Conservation (phyloP, 2,113 vertebrate genomes). For the Oenanthe oenanthe region DNA sequence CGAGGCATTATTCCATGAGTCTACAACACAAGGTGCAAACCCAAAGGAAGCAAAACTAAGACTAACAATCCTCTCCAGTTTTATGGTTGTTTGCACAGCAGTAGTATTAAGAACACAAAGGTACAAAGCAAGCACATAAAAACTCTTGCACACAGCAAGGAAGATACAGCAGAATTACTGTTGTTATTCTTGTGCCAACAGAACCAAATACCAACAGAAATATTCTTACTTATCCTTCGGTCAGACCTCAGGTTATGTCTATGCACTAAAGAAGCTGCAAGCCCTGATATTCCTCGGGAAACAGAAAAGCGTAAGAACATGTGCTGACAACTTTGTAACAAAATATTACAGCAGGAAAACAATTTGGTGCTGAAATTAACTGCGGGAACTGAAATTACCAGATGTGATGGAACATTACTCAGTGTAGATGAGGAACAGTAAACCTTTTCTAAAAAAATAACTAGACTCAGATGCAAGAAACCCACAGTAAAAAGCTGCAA, state of each 20-base stretch:
- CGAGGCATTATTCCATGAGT: accelerated
- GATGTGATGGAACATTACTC: neutral
- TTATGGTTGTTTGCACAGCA: neutral
- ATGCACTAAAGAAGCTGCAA: neutral
- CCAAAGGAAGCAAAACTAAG: neutral
- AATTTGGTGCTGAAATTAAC: neutral
- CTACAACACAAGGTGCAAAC: neutral
- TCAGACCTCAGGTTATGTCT: accelerated
- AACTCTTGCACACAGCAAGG: neutral
- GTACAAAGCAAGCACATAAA: neutral
- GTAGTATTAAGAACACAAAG: neutral
- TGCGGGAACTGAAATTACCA: neutral
- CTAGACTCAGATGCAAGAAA: neutral
- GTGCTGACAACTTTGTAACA: neutral
- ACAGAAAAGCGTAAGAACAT: neutral
- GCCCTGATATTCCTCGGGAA: neutral
- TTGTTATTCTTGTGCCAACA: neutral
- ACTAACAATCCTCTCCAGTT: neutral
- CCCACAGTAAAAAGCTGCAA: neutral
- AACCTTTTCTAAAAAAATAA: neutral
- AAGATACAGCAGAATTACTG: neutral
- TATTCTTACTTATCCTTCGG: neutral
- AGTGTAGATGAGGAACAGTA: neutral
- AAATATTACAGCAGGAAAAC: neutral
- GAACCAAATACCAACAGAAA: neutral